Evolutionary conservation across 2,113 vertebrate genomes (phyloP).

Genomic region (Entomyzon cyanotis): DNA sequence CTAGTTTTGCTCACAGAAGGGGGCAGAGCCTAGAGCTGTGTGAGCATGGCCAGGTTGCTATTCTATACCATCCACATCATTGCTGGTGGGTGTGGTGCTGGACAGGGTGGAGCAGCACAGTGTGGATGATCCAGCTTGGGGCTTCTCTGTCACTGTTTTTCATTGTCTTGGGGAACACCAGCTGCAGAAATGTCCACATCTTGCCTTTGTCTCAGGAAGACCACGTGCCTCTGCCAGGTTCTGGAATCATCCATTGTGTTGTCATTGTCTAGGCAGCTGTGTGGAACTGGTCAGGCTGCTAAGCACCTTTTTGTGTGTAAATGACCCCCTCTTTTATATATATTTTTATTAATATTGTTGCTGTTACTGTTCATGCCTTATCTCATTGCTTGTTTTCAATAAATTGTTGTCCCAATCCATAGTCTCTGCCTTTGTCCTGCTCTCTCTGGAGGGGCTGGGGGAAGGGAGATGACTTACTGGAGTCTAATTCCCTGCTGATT

Average conservation of each 20-base stretch:
- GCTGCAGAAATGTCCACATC: not conserved
- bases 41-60: not conserved
- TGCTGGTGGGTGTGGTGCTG: fast-evolving
- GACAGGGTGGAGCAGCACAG: not conserved
- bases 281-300: fast-evolving
- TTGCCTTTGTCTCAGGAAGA: not conserved
- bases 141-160: not conserved
- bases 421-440: not conserved
- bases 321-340: not conserved
- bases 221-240: fast-evolving
- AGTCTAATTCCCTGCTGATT: not conserved
- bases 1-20: not conserved
- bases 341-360: no score
- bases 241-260: fast-evolving
- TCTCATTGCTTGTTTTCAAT: fast-evolving
- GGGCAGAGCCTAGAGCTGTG: fast-evolving
- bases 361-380: fast-evolving
- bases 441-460: not conserved
- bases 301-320: not conserved
- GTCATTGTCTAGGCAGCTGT: fast-evolving
- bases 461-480: not conserved
- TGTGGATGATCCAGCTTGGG: fast-evolving
- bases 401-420: no score
- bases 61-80: fast-evolving
- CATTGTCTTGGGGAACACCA: fast-evolving